Conservation (phyloP, 2,797 vertebrate species). For the Salmo trutta region DNA sequence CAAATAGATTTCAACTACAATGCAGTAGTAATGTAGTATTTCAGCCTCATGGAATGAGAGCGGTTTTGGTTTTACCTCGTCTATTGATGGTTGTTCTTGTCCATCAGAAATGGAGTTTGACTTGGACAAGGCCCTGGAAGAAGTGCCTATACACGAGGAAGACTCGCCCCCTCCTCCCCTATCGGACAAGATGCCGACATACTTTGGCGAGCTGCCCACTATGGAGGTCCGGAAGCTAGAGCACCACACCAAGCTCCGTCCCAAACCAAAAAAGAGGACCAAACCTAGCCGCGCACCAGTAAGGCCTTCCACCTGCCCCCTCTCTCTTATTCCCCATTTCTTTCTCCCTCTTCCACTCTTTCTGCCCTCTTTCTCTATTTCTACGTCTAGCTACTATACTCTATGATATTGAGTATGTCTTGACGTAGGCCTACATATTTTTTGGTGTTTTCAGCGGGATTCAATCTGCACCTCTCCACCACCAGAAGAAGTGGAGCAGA, state of each 20-base stretch:
- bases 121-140: conserved; percentile 92
- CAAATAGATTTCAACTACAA: background rate
- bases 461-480: conserved; percentile 58
- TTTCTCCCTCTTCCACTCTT: background rate
- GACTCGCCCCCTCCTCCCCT: conserved; percentile 75
- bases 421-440: background rate
- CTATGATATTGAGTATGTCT: background rate
- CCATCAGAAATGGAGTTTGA: conserved; percentile 95
- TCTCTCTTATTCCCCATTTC: background rate
- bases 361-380: background rate
- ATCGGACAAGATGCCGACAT: conserved; percentile 64
- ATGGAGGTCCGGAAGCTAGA: conserved; percentile 83
- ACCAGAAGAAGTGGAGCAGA: conserved; percentile 82
- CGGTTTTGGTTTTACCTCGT: background rate
- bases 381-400: background rate
- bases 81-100: conserved; percentile 10
- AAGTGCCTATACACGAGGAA: conserved; percentile 90
- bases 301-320: conserved; percentile 40
- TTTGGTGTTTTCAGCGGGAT: conserved; percentile 32
- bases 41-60: background rate
- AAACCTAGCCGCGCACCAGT: conserved; percentile 83
- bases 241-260: conserved; percentile 89
- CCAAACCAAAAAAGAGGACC: conserved; percentile 86
- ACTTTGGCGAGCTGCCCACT: conserved; percentile 81
- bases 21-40: background rate